Evolutionary conservation across 2,888 invertebrate genomes (phyloP), one percentile per base, ranked within the genome.

Genomic region (Rhingia rostrata): DNA sequence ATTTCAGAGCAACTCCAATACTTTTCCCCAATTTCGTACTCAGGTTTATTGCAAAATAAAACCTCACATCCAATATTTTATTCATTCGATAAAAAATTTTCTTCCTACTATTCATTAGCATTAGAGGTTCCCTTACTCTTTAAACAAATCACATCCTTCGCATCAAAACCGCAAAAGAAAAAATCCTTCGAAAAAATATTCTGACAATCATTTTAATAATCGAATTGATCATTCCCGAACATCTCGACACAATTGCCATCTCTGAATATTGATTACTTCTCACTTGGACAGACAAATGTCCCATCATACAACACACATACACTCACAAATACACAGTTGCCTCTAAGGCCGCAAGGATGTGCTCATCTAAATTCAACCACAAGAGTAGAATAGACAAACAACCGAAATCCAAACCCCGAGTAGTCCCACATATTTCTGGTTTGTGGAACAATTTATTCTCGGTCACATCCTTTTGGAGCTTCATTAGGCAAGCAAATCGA

Each of bases 401-500:
- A 22, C 22, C 22, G 22, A 22, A 22, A 22, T 22, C 60, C 63
- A 33, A 33, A 67, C 63, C 10, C 35, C 10, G n/a, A 33, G 14
- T 4, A 58, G 12, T 12, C 12, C 6, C 33, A 54, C 60, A 72
- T 64, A 66, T 45, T 35, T 67, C 33, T 39, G 80, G 67, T 63
- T 69, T 58, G 67, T 35, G 32, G 51, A 6, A 69, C 63, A 81
- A 74, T 81, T 74, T 74, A 74, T 81, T 56, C 47, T 80, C 49
- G 80, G 80, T 80, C 74, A 80, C 80, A 80, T 67, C 67, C 74
- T 67, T n/a, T 58, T 64, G 47, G 41, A 63, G 80, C 67, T 81
- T 74, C 80, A 81, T 81, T 81, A 81, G 74, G 69, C 56, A 81
- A 32, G 63, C 63, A 81, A 81, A 74, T 81, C 74, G 80, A 74